Evolutionary conservation across 2,888 invertebrate genomes (phyloP).

Genomic region (Troglohyphantes excavatus): DNA sequence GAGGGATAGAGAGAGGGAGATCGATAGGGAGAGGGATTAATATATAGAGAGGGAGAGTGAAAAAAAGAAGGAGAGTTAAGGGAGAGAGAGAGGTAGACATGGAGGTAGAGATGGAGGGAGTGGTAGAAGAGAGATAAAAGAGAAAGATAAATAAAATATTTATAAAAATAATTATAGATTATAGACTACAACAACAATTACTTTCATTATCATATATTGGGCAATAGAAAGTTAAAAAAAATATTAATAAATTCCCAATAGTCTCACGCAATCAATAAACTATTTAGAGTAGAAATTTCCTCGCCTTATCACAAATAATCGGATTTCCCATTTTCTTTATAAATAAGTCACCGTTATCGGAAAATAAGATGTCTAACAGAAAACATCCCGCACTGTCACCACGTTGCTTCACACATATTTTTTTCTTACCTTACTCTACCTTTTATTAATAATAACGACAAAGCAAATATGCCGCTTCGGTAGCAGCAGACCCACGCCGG

Average conservation of each 20-base stretch:
- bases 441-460: constrained; percentile 28
- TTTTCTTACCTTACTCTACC: not conserved
- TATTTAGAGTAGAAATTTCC: not conserved
- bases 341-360: not conserved
- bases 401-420: not conserved
- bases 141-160: too few species aligned
- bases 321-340: not conserved
- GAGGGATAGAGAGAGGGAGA: too few species aligned
- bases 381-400: not conserved
- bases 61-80: too few species aligned
- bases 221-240: too few species aligned
- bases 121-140: too few species aligned
- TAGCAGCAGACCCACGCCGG: not conserved
- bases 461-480: not conserved
- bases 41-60: too few species aligned
- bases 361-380: not conserved
- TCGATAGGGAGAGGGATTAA: too few species aligned
- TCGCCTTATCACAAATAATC: not conserved
- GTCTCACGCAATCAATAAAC: too few species aligned
- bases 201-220: not conserved
- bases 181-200: not conserved
- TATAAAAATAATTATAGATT: too few species aligned
- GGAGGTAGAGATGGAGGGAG: too few species aligned
- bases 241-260: not conserved
- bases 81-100: too few species aligned